Evolutionary conservation across 2,888 invertebrate species (phyloP).

Genomic region (Aporophyla nigra): DNA sequence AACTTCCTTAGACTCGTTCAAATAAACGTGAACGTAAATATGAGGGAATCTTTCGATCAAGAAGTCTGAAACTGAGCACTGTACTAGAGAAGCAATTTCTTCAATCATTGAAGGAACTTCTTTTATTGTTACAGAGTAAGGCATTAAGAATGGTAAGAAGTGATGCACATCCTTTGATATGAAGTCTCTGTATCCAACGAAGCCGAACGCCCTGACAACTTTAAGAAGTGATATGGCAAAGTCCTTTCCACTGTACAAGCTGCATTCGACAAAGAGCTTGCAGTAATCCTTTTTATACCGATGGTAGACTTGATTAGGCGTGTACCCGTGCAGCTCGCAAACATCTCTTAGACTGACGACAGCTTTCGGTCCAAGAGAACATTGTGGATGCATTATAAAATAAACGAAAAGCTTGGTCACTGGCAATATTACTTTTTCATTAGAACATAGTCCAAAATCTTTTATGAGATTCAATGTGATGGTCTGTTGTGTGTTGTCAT

Average conservation of each 20-base stretch:
- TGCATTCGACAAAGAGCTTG: slow-evolving; percentile 91
- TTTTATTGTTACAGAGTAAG: slow-evolving; percentile 90
- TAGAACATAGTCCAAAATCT: slow-evolving; percentile 84
- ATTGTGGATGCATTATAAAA: slow-evolving; percentile 92
- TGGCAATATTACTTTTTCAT: slow-evolving; percentile 83
- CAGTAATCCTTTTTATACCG: slow-evolving; percentile 92
- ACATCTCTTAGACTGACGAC: slow-evolving; percentile 90
- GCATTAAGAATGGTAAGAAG: slow-evolving; percentile 92
- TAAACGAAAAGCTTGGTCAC: slow-evolving; percentile 90
- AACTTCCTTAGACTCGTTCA: slow-evolving; percentile 91
- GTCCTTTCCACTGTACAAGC: slow-evolving; percentile 90
- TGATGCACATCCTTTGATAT: slow-evolving; percentile 93
- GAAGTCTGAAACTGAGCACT: slow-evolving; percentile 91
- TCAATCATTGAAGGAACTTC: slow-evolving; percentile 92
- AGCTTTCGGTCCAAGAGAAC: slow-evolving; percentile 90
- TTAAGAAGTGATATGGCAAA: slow-evolving; percentile 91
- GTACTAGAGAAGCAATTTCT: slow-evolving; percentile 91
- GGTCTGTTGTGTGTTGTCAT: slow-evolving; percentile 89
- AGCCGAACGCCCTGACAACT: slow-evolving; percentile 93
- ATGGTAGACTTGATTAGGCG: slow-evolving; percentile 91
- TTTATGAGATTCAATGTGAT: slow-evolving; percentile 89
- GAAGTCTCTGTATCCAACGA: slow-evolving; percentile 93
- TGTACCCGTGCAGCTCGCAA: slow-evolving; percentile 89
- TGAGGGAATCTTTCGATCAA: slow-evolving; percentile 93
- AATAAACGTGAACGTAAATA: slow-evolving; percentile 93